Percentiles rank a stretch among this genome's conserved stretches.
These are phyloP conservation scores for Chrysotoxum bicinctum DNA, from an alignment of 2,888 invertebrate genomes.

Conservation along the genomic window DNA sequence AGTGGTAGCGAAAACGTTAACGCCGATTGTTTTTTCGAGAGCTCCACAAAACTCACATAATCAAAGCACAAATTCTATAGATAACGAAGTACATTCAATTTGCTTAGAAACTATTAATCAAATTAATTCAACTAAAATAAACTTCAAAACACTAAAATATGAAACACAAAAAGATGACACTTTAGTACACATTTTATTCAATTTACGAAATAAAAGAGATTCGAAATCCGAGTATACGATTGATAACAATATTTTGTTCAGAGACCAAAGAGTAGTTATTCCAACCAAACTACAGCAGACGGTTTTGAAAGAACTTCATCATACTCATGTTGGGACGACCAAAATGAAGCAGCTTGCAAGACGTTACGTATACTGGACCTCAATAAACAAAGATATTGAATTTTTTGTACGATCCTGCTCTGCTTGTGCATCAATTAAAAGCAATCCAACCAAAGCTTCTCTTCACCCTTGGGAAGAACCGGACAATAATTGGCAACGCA, in stretches of 20 bases:
- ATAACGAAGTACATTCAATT: background rate
- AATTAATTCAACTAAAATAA: slow-evolving; percentile 12
- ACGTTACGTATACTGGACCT: slow-evolving; percentile 41
- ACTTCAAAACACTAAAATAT: slow-evolving; percentile 40
- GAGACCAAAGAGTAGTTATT: slow-evolving; percentile 70
- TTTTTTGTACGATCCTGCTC: slow-evolving; percentile 68
- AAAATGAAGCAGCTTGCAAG: slow-evolving; percentile 75
- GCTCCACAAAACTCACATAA: slow-evolving; percentile 26
- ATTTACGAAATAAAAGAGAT: slow-evolving; percentile 29
- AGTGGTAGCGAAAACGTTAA: background rate
- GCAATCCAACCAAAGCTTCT: slow-evolving; percentile 29
- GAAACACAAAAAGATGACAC: slow-evolving; percentile 46
- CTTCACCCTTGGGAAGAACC: slow-evolving; percentile 50
- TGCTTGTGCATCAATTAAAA: slow-evolving; percentile 64
- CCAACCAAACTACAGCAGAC: slow-evolving; percentile 57
- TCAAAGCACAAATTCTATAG: background rate
- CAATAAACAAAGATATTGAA: too few species aligned
- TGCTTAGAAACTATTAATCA: background rate
- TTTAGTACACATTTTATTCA: slow-evolving; percentile 49
- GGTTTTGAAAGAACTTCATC: slow-evolving; percentile 73
- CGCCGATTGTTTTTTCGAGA: slow-evolving; percentile 65
- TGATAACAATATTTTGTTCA: slow-evolving; percentile 62
- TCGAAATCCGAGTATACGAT: slow-evolving; percentile 49
- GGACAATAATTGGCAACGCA: slow-evolving; percentile 44
- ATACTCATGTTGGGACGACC: slow-evolving; percentile 74